A percentile compares a stretch with the other conserved stretches of the same genome.
Evolutionary conservation across 2,113 vertebrate species (phyloP).

Genomic region (Prunella fulvescens): DNA sequence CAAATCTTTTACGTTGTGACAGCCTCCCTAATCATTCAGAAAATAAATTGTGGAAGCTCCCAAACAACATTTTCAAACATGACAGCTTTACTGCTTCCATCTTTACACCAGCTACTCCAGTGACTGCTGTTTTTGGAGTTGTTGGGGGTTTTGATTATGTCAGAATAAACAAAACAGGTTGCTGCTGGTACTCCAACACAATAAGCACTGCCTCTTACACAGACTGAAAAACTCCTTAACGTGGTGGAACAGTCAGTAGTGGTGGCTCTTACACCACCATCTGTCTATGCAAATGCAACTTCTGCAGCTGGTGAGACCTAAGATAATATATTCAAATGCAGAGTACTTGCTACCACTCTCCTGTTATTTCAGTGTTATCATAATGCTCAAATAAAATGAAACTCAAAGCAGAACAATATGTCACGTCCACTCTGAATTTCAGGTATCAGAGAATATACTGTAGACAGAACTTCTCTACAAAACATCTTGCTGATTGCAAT

Average conservation of each 20-base stretch:
- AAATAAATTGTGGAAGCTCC: slow-evolving; percentile 17
- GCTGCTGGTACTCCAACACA: neutral
- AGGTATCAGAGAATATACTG: neutral
- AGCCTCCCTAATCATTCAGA: slow-evolving; percentile 6
- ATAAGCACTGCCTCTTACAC: neutral
- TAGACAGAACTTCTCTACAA: neutral
- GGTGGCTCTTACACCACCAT: neutral
- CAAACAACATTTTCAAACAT: neutral
- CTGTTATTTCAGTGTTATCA: neutral
- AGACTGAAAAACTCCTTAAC: neutral
- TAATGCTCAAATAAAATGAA: neutral
- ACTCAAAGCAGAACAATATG: neutral
- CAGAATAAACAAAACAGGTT: neutral
- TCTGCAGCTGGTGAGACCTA: neutral
- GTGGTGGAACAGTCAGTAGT: neutral
- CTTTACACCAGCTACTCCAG: neutral
- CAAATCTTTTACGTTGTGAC: neutral
- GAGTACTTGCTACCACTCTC: neutral
- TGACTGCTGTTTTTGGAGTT: neutral
- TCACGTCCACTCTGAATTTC: neutral
- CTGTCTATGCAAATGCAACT: neutral
- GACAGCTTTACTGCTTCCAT: neutral
- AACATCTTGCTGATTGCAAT: neutral
- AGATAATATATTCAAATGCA: neutral
- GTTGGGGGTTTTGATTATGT: neutral